Evolutionary conservation across 2,888 invertebrate species (phyloP).

Genomic region (Lasioglossum villosulum): DNA sequence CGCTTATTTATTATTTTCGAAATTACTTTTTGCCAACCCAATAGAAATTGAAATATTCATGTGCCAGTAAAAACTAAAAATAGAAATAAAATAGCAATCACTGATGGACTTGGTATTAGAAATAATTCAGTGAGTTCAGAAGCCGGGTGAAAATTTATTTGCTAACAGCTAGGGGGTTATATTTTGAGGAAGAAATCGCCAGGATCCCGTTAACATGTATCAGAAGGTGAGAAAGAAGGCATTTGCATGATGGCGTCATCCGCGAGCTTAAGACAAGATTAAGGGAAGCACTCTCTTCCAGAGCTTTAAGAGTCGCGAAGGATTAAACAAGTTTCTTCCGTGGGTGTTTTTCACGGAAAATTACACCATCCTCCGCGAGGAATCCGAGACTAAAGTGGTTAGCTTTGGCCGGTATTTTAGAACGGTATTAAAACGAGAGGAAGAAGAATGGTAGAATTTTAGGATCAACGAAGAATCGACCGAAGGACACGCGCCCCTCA

Average conservation of each 20-base stretch:
- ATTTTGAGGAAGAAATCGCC: not conserved
- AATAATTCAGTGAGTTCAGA: not conserved
- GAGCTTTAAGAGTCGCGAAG: not conserved
- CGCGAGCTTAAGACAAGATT: not conserved
- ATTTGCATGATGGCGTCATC: not conserved
- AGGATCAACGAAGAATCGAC: not conserved
- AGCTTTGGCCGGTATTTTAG: not conserved
- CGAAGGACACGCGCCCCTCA: not conserved
- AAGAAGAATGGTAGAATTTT: not conserved
- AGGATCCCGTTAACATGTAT: not conserved
- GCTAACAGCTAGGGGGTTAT: not conserved
- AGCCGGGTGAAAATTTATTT: not conserved
- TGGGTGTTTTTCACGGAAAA: not conserved
- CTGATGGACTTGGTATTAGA: no score
- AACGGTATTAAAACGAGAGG: not conserved
- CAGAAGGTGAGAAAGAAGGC: not conserved
- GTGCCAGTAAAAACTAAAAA: no score
- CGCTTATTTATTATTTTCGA: no score
- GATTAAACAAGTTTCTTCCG: not conserved
- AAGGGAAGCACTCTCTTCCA: not conserved
- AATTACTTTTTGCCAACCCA: no score
- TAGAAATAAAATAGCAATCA: not conserved
- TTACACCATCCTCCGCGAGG: not conserved
- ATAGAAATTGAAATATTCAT: no score
- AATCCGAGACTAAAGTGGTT: not conserved